Percentiles rank a stretch among this genome's conserved stretches.
These are phyloP conservation scores for Stegophylla sp. DNA, from an alignment of 2,888 invertebrate genomes.

Conservation along the genomic window DNA sequence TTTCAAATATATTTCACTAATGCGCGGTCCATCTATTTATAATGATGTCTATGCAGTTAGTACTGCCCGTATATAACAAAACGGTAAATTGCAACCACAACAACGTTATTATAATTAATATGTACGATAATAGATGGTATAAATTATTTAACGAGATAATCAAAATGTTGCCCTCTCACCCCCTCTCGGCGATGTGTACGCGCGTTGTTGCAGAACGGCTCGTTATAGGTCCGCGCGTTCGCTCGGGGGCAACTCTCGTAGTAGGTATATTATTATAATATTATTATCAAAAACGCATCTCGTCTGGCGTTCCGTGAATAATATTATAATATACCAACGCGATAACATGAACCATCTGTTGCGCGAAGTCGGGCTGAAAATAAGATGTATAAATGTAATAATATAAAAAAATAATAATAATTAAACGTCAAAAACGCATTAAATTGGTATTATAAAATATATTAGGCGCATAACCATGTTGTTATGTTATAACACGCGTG, in stretches of 20 bases:
- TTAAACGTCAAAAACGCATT: conserved; percentile 48
- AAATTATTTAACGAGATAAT: not conserved
- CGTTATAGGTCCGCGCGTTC: not conserved
- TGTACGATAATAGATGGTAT: no score
- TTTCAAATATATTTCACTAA: no score
- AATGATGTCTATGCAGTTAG: no score
- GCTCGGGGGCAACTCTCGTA: not conserved
- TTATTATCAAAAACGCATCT: conserved; percentile 35
- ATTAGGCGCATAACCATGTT: not conserved
- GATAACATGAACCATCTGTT: conserved; percentile 33
- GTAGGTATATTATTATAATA: no score
- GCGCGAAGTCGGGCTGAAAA: not conserved
- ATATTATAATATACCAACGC: not conserved
- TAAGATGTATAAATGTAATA: not conserved
- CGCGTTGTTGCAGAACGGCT: not conserved
- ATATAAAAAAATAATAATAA: not conserved
- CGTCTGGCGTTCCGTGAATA: not conserved
- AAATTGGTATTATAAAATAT: not conserved
- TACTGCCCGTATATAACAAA: no score
- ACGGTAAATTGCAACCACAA: no score
- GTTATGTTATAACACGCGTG: not conserved
- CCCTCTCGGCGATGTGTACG: no score
- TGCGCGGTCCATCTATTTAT: no score
- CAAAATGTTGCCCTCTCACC: not conserved
- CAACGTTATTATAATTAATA: no score